Base-by-base conservation (phyloP, 2,888 invertebrate genomes). In the Dastarcus helophoroides region DNA sequence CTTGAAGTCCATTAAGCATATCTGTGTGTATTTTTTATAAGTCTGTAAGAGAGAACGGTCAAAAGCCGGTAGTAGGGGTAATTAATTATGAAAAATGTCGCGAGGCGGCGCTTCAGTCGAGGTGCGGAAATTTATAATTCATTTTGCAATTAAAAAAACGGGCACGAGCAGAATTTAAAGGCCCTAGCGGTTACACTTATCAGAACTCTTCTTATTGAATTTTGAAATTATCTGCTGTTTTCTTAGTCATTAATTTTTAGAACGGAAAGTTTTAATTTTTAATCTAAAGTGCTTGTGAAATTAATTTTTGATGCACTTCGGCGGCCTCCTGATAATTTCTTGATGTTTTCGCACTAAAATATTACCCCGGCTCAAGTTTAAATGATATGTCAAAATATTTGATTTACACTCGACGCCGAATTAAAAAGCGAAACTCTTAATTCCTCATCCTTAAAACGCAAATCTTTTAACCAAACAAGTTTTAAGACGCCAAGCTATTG, bases 171-270 rank as follows among this genome's bases (percentile, higher is more conserved):
- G 38, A 42, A 44, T 44, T 44, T 41, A 40, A 42, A 44, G 44
- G 35, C 39, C 34, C 31, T 35, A 34, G 36, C 33, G 36, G 34
- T 35, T 35, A 31, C 43, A 41, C 43, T 47, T 45, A 45, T 45
- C 44, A 47, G 41, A 42, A 43, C 41, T 47, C 47, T 44, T 52
- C 51, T 53, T 56, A 58, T 58, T 55, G 58, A 56, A 58, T 56
- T 57, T 53, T 44, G 47, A 49, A 57, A 58, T 58, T 58, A 58
- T 58, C 58, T 58, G 49, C 54, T 56, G 57, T 58, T 58, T 58
- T 58, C 58, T 58, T 56, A 54, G 47, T 56, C 58, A 58, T 58
- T 58, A 56, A 58, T 57, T 57, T 54, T 53, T 50, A 47, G 48
- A 50, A 50, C 51, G 54, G 50, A 53, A 57, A 56, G 51, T 58